A percentile compares a stretch with the other conserved stretches of the same genome.
Evolutionary conservation across 2,113 vertebrate genomes (phyloP).

Genomic region (Strigops habroptila): DNA sequence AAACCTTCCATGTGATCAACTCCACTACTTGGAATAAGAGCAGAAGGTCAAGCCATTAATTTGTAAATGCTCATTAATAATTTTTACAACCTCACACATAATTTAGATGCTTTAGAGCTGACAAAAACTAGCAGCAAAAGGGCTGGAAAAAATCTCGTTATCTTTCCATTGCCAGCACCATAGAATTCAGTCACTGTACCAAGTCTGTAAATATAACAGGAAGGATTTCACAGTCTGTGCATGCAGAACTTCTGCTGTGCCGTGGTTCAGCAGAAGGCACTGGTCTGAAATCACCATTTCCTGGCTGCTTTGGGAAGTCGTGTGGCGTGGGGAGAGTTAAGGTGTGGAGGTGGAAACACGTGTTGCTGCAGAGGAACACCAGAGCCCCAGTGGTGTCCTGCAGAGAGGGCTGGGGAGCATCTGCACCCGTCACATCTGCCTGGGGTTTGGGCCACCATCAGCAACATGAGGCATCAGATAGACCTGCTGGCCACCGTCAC

Average conservation of each 20-base stretch:
- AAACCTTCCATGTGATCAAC: neutral
- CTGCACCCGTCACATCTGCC: fast-evolving
- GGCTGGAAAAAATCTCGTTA: neutral
- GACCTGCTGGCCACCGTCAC: conserved; percentile 80
- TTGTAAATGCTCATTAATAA: neutral
- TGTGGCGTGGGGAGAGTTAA: conserved; percentile 12
- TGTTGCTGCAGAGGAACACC: neutral
- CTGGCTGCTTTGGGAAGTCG: neutral
- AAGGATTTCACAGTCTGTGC: neutral
- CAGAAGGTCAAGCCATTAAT: neutral
- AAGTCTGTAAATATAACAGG: neutral
- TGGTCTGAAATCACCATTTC: fast-evolving
- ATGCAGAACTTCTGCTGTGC: neutral
- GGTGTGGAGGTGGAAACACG: conserved; percentile 1
- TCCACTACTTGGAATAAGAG: neutral
- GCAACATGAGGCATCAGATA: conserved; percentile 74
- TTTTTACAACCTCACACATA: neutral
- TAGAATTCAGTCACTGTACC: fast-evolving
- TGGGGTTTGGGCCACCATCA: neutral
- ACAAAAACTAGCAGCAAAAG: neutral
- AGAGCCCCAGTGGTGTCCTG: neutral
- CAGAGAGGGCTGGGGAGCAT: neutral
- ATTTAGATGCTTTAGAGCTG: neutral
- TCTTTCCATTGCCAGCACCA: neutral
- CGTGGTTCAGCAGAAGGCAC: neutral